phyloP scores from a whole-genome alignment of 2,113 vertebrate genomes.

The Hippocampus guttulatus region DNA sequence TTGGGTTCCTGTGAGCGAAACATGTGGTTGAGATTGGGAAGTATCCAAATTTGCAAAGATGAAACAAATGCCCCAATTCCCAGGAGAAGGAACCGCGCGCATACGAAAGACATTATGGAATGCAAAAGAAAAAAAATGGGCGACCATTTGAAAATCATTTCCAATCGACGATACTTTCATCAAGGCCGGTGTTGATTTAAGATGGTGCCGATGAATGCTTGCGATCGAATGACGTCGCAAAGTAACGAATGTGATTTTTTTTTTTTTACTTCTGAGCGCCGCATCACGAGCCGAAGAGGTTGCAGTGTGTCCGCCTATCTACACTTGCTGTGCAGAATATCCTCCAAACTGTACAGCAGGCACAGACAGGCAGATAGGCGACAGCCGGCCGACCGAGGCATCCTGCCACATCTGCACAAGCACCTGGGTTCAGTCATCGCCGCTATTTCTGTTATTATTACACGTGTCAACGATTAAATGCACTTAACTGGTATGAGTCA shows the following conservation, averaged over 20 bases:
- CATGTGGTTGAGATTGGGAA: slow-evolving; percentile 52
- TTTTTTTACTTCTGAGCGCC: no score
- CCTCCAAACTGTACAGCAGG: slow-evolving; percentile 99
- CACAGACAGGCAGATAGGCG: slow-evolving; percentile 99
- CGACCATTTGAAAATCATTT: background rate
- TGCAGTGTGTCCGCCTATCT: slow-evolving; percentile 99
- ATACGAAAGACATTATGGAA: background rate
- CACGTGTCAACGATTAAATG: slow-evolving; percentile 12
- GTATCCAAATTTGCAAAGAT: slow-evolving; percentile 56
- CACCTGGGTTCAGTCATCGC: background rate
- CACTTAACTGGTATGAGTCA: slow-evolving; percentile 4
- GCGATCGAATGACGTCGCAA: background rate
- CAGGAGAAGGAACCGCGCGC: background rate
- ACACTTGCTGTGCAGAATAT: slow-evolving; percentile 99
- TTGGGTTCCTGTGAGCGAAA: slow-evolving; percentile 73
- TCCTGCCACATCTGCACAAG: background rate
- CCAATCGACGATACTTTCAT: background rate
- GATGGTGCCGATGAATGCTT: background rate
- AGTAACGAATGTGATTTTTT: background rate
- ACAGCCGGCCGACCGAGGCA: slow-evolving; percentile 81
- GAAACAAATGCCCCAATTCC: background rate
- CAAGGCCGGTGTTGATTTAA: background rate
- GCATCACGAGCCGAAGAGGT: slow-evolving; percentile 77
- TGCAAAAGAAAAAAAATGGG: background rate
- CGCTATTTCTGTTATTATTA: background rate